Base-by-base conservation (phyloP, 2,888 invertebrate genomes). In the Leptarthrus brevirostris region DNA sequence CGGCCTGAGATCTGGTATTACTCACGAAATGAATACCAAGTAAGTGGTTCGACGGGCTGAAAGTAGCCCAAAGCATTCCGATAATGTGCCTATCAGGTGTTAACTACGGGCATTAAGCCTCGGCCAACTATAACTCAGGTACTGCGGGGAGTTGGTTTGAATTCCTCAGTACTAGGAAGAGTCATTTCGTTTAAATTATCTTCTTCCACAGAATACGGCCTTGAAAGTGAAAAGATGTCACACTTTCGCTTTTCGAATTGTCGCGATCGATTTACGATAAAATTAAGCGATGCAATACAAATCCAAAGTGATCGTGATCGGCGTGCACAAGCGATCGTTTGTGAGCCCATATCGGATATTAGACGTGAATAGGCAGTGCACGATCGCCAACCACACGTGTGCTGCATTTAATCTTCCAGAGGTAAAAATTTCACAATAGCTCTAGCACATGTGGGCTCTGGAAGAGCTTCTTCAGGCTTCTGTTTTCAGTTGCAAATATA, bases 171-270 rank as follows among this genome's bases (percentile, higher is more conserved):
- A 12, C 36, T 52, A 69, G 69, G 69, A 69, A 69, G 69, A 52
- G 34, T 30, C 26, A 69, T 52, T 69, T 69, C 52, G 49, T 49
- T 30, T 8, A 49, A 30, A 47, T 49, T 49, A 52, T 52, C 22
- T 10, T 22, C 52, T 66, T 49, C 69, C 30, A 26, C 24, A 24
- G 54, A 34, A 30, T 34, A 58, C 56, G 74, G 69, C 69, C 74
- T 74, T 74, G 74, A 74, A 74, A 74, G 74, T 74, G 74, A 74
- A 74, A 74, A 52, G 58, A 69, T 64, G 40, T 72, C 56, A 47
- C 56, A 72, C 72, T 72, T 72, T 72, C 72, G 72, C 58, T 72
- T 72, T 72, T 72, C 18, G 40, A 47, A 47, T 10, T 56, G 36
- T 71, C 52, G 30, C 34, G 69, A 69, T 69, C 69, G 53, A 36